phyloP scores from a whole-genome alignment of 2,113 vertebrate species.

The Zapus hudsonius region DNA sequence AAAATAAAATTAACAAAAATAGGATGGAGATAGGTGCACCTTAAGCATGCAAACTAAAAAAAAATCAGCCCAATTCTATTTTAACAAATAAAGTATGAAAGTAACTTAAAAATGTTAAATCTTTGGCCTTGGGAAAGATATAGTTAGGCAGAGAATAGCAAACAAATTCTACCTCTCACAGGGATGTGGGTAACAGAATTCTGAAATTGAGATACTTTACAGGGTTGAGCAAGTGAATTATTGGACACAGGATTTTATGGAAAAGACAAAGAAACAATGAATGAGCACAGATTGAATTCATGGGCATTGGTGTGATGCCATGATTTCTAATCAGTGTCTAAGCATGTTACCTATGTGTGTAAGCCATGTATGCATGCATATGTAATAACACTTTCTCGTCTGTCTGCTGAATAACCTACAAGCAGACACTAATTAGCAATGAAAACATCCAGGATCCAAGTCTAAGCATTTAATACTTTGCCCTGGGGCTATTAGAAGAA shows the following conservation, averaged over 20 bases:
- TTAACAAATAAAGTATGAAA: background rate
- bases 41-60: background rate
- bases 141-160: background rate
- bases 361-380: background rate
- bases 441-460: background rate
- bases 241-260: background rate
- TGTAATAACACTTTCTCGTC: background rate
- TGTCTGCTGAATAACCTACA: background rate
- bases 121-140: background rate
- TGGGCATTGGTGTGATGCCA: background rate
- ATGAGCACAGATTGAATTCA: background rate
- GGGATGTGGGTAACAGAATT: background rate
- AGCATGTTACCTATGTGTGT: no score
- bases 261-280: background rate
- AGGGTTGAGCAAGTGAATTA: background rate
- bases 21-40: accelerated
- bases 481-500: background rate
- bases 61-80: background rate
- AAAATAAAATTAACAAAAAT: background rate
- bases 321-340: background rate
- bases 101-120: background rate
- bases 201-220: background rate
- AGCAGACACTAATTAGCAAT: background rate
- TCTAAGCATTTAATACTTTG: background rate
- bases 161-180: background rate